phyloP scores from a whole-genome alignment of 2,113 vertebrate genomes.

The Mesembrinibis cayennensis region DNA sequence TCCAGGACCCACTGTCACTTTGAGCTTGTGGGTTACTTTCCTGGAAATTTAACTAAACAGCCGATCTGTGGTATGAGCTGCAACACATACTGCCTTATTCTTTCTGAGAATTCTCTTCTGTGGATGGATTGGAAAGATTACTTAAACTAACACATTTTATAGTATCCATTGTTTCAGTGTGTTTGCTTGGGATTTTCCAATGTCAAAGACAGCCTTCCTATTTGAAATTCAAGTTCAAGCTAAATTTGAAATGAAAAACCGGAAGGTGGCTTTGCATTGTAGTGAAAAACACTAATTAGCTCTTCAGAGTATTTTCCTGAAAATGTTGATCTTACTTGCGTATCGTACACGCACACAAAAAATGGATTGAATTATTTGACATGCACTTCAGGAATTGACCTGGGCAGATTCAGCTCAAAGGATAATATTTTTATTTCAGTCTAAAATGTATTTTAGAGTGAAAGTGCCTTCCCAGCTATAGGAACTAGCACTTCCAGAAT shows the following conservation, averaged over 20 bases:
- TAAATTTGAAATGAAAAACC: neutral
- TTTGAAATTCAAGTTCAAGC: neutral
- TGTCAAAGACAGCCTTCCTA: neutral
- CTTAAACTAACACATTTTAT: neutral
- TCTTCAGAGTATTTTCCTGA: slow-evolving; percentile 13
- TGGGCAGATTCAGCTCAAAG: neutral
- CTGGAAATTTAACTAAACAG: neutral
- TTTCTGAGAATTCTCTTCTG: neutral
- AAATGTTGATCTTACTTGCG: neutral
- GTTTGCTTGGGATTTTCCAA: neutral
- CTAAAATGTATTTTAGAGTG: neutral
- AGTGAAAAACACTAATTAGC: neutral
- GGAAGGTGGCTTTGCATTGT: neutral
- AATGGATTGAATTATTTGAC: neutral
- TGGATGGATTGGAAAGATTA: neutral
- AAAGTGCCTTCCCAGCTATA: neutral
- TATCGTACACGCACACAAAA: neutral
- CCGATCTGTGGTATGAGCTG: neutral
- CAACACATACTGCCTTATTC: neutral
- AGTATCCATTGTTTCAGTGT: neutral
- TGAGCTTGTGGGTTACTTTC: neutral
- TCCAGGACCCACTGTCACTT: neutral
- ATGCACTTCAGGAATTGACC: neutral
- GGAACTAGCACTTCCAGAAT: neutral
- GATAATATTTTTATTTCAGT: neutral